Evolutionary conservation across 2,888 invertebrate species (phyloP), one percentile per base, ranked within the genome.

Genomic region (Machimus atricapillus): DNA sequence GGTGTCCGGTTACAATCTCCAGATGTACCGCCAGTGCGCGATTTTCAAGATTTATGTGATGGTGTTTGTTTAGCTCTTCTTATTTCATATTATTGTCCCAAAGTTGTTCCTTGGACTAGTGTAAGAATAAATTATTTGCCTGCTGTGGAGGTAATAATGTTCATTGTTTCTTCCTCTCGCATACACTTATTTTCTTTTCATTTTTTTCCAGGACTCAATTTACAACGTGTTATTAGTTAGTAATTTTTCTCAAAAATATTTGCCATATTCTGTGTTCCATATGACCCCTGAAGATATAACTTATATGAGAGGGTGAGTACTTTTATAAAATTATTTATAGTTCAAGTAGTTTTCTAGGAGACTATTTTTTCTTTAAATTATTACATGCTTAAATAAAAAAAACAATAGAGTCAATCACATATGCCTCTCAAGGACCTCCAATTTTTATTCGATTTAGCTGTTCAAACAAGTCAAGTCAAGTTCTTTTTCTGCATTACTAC

Each of bases 251-350:
- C 94, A 95, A 90, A 95, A 95, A 91, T 95, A 96, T 92, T 94
- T 98, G 92, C 97, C 98, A 90, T 96, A 96, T 91, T 95, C 96
- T 91, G 96, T 97, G 92, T 98, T 98, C 94, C 98, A 98, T 93
- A 96, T 98, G 95, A 95, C 96, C 93, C 97, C 97, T n/a, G 98
- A 98, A 93, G 98, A 99, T 93, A 96, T 98, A 89, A 96, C 98
- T 58, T 98, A 98, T 91, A 96, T 98, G 95, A 95, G 97, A 92
- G 97, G 97, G 96, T 97, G 91, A 93, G 93, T 92, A 23, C 40
- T 14, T 56, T 56, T 66, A n/a, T 5, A 77, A 77, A 43, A 31
- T 16, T 27, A 16, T 81, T 27, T 82, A 23, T 40, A 2, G 5
- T 34, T 34, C 34, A 34, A 34, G 34, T 34, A 34, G 7, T 6